Evolutionary conservation across 2,797 vertebrate species (phyloP).

Genomic region (Telmatherina bonti): DNA sequence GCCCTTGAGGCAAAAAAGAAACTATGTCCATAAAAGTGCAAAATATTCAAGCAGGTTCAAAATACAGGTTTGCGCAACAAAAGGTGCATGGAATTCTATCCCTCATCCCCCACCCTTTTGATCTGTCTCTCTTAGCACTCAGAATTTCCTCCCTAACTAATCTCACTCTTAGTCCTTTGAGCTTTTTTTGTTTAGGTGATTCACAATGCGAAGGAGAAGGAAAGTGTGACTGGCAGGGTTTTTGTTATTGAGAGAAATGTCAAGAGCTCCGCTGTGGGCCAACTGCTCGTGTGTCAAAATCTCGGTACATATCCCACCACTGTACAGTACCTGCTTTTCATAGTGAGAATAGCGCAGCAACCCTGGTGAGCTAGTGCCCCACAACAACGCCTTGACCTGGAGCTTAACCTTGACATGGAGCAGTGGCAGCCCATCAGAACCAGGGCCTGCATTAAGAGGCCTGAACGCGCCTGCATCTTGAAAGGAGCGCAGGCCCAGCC

Average conservation of each 20-base stretch:
- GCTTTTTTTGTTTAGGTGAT: conserved; percentile 35
- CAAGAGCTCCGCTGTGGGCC: conserved; percentile 45
- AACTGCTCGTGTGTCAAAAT: conserved; percentile 51
- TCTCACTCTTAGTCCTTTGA: conserved; percentile 60
- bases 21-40: conserved; percentile 68
- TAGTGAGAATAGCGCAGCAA: conserved; percentile 3
- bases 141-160: conserved; percentile 51
- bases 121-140: conserved; percentile 47
- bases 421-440: conserved; percentile 41
- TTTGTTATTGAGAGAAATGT: conserved; percentile 57
- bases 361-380: conserved; percentile 37
- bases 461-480: conserved; percentile 66
- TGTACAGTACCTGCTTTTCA: conserved; percentile 39
- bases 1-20: conserved; percentile 64
- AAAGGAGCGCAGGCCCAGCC: conserved; percentile 70
- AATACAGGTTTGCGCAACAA: conserved; percentile 72
- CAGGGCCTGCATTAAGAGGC: conserved; percentile 38
- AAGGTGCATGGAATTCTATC: conserved; percentile 63
- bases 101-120: conserved; percentile 51
- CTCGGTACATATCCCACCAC: conserved; percentile 31
- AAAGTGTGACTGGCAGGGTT: conserved; percentile 59
- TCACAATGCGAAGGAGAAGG: conserved; percentile 11
- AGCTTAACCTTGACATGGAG: conserved; percentile 52
- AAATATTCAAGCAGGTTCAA: conserved; percentile 67
- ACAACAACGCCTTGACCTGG: conserved; percentile 60